Evolutionary conservation across 2,113 vertebrate genomes (phyloP).

Genomic region (Triplophysa dalaica): DNA sequence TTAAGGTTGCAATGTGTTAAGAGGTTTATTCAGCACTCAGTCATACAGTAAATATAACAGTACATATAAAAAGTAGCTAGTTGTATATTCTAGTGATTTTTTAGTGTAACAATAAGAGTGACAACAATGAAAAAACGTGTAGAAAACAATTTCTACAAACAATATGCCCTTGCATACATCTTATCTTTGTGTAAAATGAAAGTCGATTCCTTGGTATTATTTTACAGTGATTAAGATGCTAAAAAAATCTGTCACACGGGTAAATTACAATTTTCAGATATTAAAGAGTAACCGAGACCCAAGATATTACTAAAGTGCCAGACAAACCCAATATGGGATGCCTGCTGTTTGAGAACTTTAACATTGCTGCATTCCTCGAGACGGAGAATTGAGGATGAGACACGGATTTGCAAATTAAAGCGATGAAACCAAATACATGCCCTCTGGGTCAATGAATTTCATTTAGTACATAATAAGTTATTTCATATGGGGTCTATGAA

Average conservation of each 20-base stretch:
- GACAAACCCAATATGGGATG: constrained; percentile 6
- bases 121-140: too few relatives aligned
- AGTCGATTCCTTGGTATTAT: neutral
- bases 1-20: too few relatives aligned
- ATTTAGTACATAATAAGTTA: constrained; percentile 50
- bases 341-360: constrained; percentile 23
- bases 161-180: neutral
- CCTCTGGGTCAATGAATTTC: constrained; percentile 32
- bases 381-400: constrained; percentile 52
- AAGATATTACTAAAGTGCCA: constrained; percentile 14
- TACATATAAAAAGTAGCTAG: too few relatives aligned
- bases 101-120: too few relatives aligned
- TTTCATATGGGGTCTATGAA: constrained; percentile 35
- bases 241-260: neutral
- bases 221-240: neutral
- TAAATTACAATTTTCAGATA: constrained; percentile 13
- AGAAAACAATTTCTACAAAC: too few relatives aligned
- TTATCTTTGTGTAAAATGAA: constrained; percentile 10
- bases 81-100: too few relatives aligned
- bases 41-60: too few relatives aligned
- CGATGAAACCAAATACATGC: constrained; percentile 57
- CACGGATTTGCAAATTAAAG: constrained; percentile 69
- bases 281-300: constrained; percentile 36
- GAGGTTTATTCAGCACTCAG: too few relatives aligned
- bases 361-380: constrained; percentile 14